These are phyloP conservation scores for Lamprotornis superbus DNA, from an alignment of 2,113 vertebrate genomes.

Conservation along the genomic window DNA sequence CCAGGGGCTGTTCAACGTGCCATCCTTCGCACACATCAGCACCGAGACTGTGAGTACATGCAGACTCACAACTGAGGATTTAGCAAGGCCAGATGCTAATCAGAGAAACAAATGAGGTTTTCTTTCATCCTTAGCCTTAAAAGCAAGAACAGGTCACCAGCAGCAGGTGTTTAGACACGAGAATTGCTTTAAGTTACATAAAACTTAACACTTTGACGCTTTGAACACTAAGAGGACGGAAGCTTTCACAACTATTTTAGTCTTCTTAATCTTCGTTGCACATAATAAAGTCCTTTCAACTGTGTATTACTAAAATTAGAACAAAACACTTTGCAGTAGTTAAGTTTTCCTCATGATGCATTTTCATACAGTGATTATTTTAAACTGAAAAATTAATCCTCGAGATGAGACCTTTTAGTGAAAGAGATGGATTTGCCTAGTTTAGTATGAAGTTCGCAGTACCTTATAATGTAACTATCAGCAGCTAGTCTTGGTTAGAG, in stretches of 20 bases:
- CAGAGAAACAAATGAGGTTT: neutral
- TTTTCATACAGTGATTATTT: neutral
- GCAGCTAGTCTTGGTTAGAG: neutral
- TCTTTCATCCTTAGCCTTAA: neutral
- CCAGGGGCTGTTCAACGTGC: slow-evolving; percentile 88
- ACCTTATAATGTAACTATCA: neutral
- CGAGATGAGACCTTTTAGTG: neutral
- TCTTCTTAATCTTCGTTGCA: neutral
- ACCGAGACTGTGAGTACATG: slow-evolving; percentile 76
- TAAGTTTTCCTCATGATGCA: neutral
- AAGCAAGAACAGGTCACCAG: neutral
- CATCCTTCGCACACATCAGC: slow-evolving; percentile 86
- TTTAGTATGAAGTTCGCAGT: neutral
- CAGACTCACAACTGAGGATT: neutral
- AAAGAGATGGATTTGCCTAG: neutral
- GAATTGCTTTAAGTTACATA: neutral
- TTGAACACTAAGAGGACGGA: neutral
- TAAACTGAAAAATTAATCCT: neutral
- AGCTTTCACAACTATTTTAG: neutral
- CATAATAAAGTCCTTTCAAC: neutral
- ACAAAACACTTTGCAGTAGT: neutral
- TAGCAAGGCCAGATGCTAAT: neutral
- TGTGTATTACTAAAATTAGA: neutral
- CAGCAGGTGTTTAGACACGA: neutral
- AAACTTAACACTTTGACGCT: neutral